Evolutionary conservation across 2,888 invertebrate species (phyloP).

Genomic region (Petrophora chlorosata): DNA sequence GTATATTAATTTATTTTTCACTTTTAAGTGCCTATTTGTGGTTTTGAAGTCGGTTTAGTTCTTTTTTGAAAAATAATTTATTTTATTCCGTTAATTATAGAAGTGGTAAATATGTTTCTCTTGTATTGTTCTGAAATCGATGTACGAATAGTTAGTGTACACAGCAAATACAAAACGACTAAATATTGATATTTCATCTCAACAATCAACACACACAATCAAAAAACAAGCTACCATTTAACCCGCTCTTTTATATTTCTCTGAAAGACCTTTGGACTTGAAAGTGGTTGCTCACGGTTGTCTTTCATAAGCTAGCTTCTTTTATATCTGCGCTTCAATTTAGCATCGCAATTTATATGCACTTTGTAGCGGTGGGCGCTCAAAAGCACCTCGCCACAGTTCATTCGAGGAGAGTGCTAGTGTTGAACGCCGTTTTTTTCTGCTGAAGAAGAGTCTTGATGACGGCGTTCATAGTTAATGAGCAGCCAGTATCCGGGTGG

Average conservation of each 20-base stretch:
- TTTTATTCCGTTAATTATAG: too few species aligned
- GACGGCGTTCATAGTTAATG: constrained; percentile 83
- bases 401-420: constrained; percentile 75
- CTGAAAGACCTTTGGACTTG: constrained; percentile 31
- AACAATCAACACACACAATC: too few species aligned
- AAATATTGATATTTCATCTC: too few species aligned
- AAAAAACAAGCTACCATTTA: too few species aligned
- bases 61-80: too few species aligned
- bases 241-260: constrained; percentile 12
- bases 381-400: constrained; percentile 69
- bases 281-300: constrained; percentile 61
- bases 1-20: too few species aligned
- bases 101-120: too few species aligned
- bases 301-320: constrained; percentile 72
- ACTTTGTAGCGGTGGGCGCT: constrained; percentile 74
- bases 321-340: constrained; percentile 79
- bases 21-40: too few species aligned
- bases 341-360: constrained; percentile 80
- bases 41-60: too few species aligned
- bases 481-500: constrained; percentile 77
- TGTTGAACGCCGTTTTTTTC: constrained; percentile 77
- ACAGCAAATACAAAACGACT: too few species aligned
- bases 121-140: too few species aligned
- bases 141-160: too few species aligned
- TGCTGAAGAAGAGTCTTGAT: constrained; percentile 79